Percentiles rank a stretch among this genome's conserved stretches.
Evolutionary conservation across 2,888 invertebrate genomes (phyloP).

Genomic region (Apamea epomidion): DNA sequence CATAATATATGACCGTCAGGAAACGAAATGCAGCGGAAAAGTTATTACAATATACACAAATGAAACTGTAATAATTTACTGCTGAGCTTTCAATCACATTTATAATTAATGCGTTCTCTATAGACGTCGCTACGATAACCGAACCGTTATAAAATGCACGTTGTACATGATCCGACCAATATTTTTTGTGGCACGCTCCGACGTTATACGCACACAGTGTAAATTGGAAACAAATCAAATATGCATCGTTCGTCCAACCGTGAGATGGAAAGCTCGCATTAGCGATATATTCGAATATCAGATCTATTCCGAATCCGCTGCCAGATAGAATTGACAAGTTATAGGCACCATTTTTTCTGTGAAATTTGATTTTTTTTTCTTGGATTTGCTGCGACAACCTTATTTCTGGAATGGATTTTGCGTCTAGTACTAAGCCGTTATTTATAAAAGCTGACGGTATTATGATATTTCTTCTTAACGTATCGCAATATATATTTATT

Average conservation of each 20-base stretch:
- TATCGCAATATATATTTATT: conserved; percentile 30
- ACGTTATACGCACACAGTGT: conserved; percentile 76
- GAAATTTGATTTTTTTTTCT: conserved; percentile 71
- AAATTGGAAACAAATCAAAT: conserved; percentile 89
- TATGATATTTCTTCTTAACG: conserved; percentile 31
- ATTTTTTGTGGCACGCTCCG: conserved; percentile 79
- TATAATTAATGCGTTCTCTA: conserved; percentile 63
- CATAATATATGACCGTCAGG: conserved; percentile 40
- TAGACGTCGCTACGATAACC: conserved; percentile 51
- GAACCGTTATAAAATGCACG: conserved; percentile 61
- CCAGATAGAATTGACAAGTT: conserved; percentile 76
- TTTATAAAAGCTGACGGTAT: conserved; percentile 44
- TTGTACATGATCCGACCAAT: conserved; percentile 72
- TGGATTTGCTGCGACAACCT: conserved; percentile 66
- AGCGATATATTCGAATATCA: conserved; percentile 80
- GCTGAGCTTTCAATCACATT: conserved; percentile 66
- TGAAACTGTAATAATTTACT: conserved; percentile 57
- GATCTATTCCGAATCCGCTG: conserved; percentile 76
- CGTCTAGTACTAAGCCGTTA: conserved; percentile 40
- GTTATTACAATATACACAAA: conserved; percentile 46
- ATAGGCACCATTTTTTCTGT: conserved; percentile 72
- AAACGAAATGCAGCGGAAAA: conserved; percentile 46
- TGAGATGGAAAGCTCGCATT: conserved; percentile 87
- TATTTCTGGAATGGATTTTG: conserved; percentile 47
- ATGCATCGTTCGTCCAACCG: conserved; percentile 86